These are phyloP conservation scores for Verasper variegatus DNA, from an alignment of 2,113 vertebrate genomes.

Conservation along the genomic window DNA sequence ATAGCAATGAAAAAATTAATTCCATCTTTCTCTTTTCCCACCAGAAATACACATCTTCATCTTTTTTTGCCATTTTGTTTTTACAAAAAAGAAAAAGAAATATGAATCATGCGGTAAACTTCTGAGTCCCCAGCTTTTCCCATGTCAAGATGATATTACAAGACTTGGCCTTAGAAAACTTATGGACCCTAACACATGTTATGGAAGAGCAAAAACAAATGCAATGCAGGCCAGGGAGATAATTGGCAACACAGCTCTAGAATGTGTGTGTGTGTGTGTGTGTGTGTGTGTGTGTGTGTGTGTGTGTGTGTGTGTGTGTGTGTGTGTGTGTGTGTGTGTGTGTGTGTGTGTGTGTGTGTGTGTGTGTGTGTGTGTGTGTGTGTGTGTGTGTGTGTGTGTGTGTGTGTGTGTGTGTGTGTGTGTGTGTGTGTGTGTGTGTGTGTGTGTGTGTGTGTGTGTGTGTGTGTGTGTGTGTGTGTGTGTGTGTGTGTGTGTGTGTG, in stretches of 20 bases:
- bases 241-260: not conserved
- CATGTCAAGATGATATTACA: slow-evolving; percentile 56
- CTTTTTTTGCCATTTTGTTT: not conserved
- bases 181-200: slow-evolving; percentile 27
- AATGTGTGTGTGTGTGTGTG: not conserved
- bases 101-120: slow-evolving; percentile 49
- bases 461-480: not conserved
- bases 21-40: slow-evolving; percentile 41
- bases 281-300: too few species aligned
- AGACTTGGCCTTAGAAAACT: slow-evolving; percentile 22
- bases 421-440: not conserved
- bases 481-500: not conserved
- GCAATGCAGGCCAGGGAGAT: slow-evolving; percentile 9
- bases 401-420: not conserved
- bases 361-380: not conserved
- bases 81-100: slow-evolving; percentile 11
- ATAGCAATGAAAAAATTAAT: not conserved
- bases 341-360: too few species aligned
- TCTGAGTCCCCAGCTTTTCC: slow-evolving; percentile 33
- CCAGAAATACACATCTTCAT: slow-evolving; percentile 24
- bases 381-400: not conserved
- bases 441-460: not conserved
- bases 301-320: not conserved
- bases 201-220: slow-evolving; percentile 23
- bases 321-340: not conserved